phyloP scores from a whole-genome alignment of 2,888 invertebrate genomes.

The Cremastobaeus sp. region DNA sequence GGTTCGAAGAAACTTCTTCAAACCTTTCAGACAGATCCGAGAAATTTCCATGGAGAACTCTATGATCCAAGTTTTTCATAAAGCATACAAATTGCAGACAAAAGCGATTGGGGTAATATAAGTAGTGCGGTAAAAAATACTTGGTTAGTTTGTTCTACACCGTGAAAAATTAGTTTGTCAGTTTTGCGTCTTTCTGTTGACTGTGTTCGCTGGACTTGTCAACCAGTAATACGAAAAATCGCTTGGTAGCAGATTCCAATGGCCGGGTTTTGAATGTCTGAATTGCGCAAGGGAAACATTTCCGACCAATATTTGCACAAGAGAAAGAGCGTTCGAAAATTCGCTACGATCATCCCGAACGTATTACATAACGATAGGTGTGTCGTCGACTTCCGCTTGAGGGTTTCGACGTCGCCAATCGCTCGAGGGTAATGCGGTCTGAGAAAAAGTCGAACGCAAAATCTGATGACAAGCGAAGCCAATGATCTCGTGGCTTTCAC shows the following conservation, averaged over 20 bases:
- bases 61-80: background rate
- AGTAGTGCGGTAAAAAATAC: conserved; percentile 9
- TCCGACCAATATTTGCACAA: background rate
- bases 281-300: no score
- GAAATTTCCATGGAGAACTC: background rate
- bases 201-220: no score
- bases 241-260: background rate
- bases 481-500: conserved; percentile 62
- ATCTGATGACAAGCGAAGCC: conserved; percentile 60
- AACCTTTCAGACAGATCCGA: background rate
- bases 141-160: background rate
- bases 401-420: conserved; percentile 47
- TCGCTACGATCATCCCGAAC: conserved; percentile 14
- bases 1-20: conserved; percentile 9
- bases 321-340: conserved; percentile 6
- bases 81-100: conserved; percentile 12
- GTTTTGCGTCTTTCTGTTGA: background rate
- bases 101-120: conserved; percentile 9
- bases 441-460: conserved; percentile 54
- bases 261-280: no score
- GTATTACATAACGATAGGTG: conserved; percentile 40
- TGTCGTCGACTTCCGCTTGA: conserved; percentile 52
- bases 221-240: no score
- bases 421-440: conserved; percentile 51
- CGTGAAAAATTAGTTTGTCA: conserved; percentile 10